phyloP scores from a whole-genome alignment of 2,888 invertebrate genomes.

The Carcina quercana region DNA sequence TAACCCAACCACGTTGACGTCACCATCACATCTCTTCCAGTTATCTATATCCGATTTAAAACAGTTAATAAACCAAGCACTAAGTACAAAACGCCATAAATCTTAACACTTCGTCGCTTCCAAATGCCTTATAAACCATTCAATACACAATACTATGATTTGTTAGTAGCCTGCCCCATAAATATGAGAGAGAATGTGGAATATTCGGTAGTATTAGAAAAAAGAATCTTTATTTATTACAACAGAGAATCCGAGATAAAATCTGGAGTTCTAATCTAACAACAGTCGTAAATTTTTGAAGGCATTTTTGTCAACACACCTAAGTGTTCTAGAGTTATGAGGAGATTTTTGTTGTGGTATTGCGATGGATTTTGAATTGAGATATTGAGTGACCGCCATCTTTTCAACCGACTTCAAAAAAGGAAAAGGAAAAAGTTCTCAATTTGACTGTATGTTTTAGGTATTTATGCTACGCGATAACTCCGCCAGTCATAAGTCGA shows the following conservation, averaged over 20 bases:
- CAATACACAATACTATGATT: constrained; percentile 52
- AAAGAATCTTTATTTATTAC: constrained; percentile 55
- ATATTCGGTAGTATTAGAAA: constrained; percentile 29
- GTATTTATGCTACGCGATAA: too few relatives aligned
- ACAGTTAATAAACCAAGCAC: too few relatives aligned
- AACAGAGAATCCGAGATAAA: constrained; percentile 27
- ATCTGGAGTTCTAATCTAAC: constrained; percentile 26
- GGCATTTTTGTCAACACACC: constrained; percentile 25
- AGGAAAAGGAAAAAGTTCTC: too few relatives aligned
- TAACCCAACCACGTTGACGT: not conserved
- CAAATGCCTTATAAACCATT: constrained; percentile 36
- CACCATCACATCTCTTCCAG: too few relatives aligned
- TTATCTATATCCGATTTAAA: too few relatives aligned
- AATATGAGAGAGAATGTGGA: constrained; percentile 38
- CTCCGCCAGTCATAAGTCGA: too few relatives aligned
- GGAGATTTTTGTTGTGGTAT: too few relatives aligned
- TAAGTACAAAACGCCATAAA: constrained; percentile 36
- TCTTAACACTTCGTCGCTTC: constrained; percentile 50
- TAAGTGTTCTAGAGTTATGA: constrained; percentile 11
- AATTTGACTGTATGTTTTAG: too few relatives aligned
- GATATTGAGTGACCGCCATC: too few relatives aligned
- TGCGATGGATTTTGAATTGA: too few relatives aligned
- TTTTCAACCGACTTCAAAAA: too few relatives aligned
- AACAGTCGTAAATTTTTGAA: constrained; percentile 21
- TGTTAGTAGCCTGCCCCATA: constrained; percentile 50